Conservation (phyloP, 2,888 invertebrate genomes). For the Cryptophagus acutangulus region DNA sequence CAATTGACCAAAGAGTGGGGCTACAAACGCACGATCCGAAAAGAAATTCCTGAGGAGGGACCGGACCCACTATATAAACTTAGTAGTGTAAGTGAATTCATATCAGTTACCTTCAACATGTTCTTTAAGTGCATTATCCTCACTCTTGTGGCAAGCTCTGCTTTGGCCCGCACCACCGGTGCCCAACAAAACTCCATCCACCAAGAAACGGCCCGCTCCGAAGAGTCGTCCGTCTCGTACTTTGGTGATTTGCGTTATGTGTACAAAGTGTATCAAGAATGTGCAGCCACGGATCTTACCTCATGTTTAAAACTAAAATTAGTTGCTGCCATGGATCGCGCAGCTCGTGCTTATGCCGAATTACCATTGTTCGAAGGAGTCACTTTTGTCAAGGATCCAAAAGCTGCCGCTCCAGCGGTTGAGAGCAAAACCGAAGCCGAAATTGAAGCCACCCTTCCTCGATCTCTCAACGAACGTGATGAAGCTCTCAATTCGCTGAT, state of each 20-base stretch:
- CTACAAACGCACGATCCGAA: conserved; percentile 27
- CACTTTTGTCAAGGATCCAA: conserved; percentile 63
- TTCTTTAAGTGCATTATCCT: conserved; percentile 57
- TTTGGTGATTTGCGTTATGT: conserved; percentile 67
- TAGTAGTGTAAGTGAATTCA: conserved; percentile 45
- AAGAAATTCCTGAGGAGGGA: conserved; percentile 41
- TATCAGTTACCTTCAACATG: conserved; percentile 48
- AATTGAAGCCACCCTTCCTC: conserved; percentile 68
- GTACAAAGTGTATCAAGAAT: conserved; percentile 77
- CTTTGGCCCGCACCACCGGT: conserved; percentile 52
- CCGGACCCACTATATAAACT: conserved; percentile 40
- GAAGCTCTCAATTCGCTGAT: conserved; percentile 71
- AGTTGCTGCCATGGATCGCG: conserved; percentile 70
- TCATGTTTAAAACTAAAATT: conserved; percentile 76
- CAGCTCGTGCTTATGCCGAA: conserved; percentile 57
- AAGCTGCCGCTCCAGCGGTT: conserved; percentile 45
- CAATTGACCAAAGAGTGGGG: conserved; percentile 13
- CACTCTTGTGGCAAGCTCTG: conserved; percentile 53
- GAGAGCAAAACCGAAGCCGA: conserved; percentile 54
- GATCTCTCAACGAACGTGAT: conserved; percentile 66
- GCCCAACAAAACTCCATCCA: conserved; percentile 47
- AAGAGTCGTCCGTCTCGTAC: conserved; percentile 41
- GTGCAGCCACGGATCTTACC: conserved; percentile 62
- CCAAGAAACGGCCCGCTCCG: conserved; percentile 37
- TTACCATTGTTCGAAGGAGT: conserved; percentile 70